Percentiles rank a stretch among this genome's conserved stretches.
Conservation (phyloP, 1,140 invertebrate species). For the Archivesica marissinica region DNA sequence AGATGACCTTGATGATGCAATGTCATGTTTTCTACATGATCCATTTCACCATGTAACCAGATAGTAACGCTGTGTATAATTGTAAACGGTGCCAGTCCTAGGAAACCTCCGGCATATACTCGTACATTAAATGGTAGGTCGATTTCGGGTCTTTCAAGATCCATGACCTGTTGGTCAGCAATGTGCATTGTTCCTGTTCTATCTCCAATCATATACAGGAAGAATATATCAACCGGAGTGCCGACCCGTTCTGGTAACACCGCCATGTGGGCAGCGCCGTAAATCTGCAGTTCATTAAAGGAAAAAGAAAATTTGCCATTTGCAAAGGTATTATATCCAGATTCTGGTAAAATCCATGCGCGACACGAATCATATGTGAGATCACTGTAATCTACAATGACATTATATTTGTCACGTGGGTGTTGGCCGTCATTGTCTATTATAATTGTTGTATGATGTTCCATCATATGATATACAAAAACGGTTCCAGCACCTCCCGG, state of each 20-base stretch:
- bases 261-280: conserved; percentile 74
- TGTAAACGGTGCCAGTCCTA: conserved; percentile 73
- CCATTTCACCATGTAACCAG: conserved; percentile 75
- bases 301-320: conserved; percentile 68
- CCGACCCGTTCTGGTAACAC: conserved; percentile 72
- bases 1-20: conserved; percentile 74
- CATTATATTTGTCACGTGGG: conserved; percentile 67
- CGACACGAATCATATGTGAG: conserved; percentile 72
- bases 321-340: conserved; percentile 75
- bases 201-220: conserved; percentile 78
- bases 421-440: conserved; percentile 74
- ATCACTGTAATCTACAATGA: conserved; percentile 71
- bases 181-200: conserved; percentile 76
- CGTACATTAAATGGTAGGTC: conserved; percentile 76
- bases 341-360: conserved; percentile 76
- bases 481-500: conserved; percentile 77
- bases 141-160: conserved; percentile 73
- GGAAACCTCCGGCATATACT: conserved; percentile 72
- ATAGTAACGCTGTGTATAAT: conserved; percentile 74
- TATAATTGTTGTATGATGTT: conserved; percentile 75
- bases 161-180: conserved; percentile 72
- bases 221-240: conserved; percentile 69
- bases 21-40: conserved; percentile 74
- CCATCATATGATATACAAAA: conserved; percentile 75
- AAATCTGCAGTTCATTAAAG: conserved; percentile 78